These are phyloP conservation scores for Leucophenga maculata DNA, from an alignment of 2,888 invertebrate genomes.

Conservation along the genomic window DNA sequence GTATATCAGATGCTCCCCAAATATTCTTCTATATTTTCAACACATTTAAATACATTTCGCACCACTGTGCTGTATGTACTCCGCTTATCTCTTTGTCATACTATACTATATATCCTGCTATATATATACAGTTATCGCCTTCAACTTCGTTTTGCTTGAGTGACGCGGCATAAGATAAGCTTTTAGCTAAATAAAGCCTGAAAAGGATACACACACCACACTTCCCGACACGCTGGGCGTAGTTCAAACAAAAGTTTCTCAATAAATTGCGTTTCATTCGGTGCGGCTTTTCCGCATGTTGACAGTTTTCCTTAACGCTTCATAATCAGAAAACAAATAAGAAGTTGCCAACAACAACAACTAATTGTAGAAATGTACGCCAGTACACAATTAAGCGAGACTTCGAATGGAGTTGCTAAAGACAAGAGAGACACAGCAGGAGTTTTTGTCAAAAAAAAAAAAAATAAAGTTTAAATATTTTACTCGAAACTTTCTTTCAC, in stretches of 20 bases:
- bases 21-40: too few relatives aligned
- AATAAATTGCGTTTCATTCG: constrained; percentile 65
- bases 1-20: too few relatives aligned
- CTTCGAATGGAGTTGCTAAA: not conserved
- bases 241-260: constrained; percentile 59
- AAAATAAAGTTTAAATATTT: constrained; percentile 47
- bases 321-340: constrained; percentile 71
- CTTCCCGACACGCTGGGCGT: constrained; percentile 14
- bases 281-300: constrained; percentile 51
- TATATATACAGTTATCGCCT: not conserved
- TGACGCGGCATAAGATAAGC: constrained; percentile 66
- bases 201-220: too few relatives aligned
- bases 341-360: constrained; percentile 41
- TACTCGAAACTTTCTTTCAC: constrained; percentile 25
- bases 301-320: constrained; percentile 71
- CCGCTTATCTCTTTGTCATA: constrained; percentile 31
- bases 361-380: constrained; percentile 50
- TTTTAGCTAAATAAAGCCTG: constrained; percentile 39
- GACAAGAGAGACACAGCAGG: not conserved
- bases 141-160: constrained; percentile 57
- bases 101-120: not conserved
- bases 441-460: constrained; percentile 7
- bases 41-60: too few relatives aligned
- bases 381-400: constrained; percentile 52
- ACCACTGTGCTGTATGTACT: constrained; percentile 17